Percentiles rank a stretch among this genome's conserved stretches.
These are phyloP conservation scores for Myodes glareolus DNA, from an alignment of 2,113 vertebrate genomes.

Conservation along the genomic window DNA sequence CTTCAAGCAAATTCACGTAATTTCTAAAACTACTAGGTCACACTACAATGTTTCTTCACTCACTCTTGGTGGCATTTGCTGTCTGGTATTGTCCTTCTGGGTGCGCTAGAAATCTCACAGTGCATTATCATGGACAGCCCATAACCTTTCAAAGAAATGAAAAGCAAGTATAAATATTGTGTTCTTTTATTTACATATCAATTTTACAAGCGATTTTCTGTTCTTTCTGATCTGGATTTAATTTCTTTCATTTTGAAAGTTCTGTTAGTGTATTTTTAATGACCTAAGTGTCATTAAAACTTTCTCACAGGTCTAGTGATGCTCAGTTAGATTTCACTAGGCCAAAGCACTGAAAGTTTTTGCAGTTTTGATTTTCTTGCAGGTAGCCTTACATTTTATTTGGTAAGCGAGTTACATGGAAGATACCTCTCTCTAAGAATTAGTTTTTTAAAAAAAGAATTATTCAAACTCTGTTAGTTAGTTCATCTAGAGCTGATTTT, in stretches of 20 bases:
- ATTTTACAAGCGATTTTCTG: not conserved
- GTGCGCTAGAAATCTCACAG: not conserved
- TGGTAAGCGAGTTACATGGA: not conserved
- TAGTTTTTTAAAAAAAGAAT: not conserved
- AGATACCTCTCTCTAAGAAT: not conserved
- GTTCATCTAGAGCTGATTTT: not conserved
- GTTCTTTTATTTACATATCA: not conserved
- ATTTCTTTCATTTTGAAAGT: not conserved
- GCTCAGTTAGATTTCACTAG: not conserved
- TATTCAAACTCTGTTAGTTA: not conserved
- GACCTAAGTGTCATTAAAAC: not conserved
- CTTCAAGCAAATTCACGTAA: not conserved
- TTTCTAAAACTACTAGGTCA: not conserved
- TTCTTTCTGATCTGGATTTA: not conserved
- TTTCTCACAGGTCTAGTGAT: not conserved
- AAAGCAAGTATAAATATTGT: not conserved
- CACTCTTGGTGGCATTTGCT: not conserved
- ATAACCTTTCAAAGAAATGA: not conserved
- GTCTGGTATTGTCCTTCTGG: no score
- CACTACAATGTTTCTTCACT: not conserved
- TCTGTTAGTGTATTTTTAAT: not conserved
- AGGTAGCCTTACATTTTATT: not conserved
- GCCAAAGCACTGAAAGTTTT: not conserved
- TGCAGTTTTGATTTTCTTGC: not conserved
- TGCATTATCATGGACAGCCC: not conserved